These are phyloP conservation scores for Lanius ludovicianus DNA, from an alignment of 2,113 vertebrate species.

Conservation along the genomic window DNA sequence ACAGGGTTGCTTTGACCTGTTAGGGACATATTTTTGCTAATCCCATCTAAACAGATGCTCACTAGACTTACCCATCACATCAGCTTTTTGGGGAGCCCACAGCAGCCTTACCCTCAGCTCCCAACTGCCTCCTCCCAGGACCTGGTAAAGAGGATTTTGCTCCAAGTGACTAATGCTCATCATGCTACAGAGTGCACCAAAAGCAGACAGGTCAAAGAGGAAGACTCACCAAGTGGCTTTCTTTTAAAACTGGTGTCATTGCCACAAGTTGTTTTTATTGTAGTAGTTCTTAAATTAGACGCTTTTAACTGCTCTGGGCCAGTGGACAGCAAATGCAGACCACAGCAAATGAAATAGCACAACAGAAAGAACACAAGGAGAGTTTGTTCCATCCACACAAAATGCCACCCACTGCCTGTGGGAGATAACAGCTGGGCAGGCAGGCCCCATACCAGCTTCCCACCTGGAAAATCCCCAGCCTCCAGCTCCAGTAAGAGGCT, in stretches of 20 bases:
- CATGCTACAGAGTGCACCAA: neutral
- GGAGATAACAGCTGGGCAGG: neutral
- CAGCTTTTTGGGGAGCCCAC: neutral
- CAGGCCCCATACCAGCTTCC: neutral
- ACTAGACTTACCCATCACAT: neutral
- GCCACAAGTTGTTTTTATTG: neutral
- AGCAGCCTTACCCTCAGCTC: neutral
- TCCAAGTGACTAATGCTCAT: neutral
- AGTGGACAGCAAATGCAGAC: neutral
- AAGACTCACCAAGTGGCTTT: neutral
- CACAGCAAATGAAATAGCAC: neutral
- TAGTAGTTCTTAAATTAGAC: neutral
- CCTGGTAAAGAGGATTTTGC: neutral
- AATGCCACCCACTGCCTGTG: neutral
- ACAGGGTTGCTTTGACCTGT: neutral
- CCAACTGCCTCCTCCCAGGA: neutral
- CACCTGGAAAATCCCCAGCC: neutral
- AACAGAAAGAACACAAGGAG: neutral
- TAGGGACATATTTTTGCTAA: neutral
- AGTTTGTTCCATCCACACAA: neutral
- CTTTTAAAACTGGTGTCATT: neutral
- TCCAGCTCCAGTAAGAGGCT: neutral
- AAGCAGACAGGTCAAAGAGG: neutral
- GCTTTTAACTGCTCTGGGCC: neutral
- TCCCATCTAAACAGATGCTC: neutral